Base-by-base conservation (phyloP, 1,140 invertebrate genomes). In the Trichonephila clavipes region DNA sequence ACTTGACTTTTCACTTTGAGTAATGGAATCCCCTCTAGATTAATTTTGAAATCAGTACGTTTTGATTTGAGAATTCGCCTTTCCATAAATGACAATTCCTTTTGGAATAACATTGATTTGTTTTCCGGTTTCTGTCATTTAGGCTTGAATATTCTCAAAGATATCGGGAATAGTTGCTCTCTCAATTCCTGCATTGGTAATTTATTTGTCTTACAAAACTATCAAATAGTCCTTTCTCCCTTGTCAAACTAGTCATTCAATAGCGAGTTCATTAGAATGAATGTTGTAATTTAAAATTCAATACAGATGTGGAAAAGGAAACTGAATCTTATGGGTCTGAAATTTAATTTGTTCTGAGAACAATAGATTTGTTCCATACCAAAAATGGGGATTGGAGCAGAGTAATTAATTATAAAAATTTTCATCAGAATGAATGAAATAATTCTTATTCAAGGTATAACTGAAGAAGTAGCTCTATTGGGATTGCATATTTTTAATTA, bases 1-100 rank as follows among this genome's bases (percentile, higher is more conserved):
- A 24, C 51, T 51, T 83, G 44, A 83, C 44, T 83, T 83, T 59
- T 83, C 82, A 83, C 72, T 77, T 24, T 83, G 82, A 83, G 44
- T 83, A 83, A 83, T 83, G 82, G 82, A 83, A 58, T 83, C 19
- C 16, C 21, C 82, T 24, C n/a, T 18, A 58, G 82, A 83, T 83
- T 83, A 83, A 83, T 83, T 83, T 44, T 12, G 44, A 77, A 77
- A 34, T 77, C 51, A 51, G 51, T 51, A 10, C n/a, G 82, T 83
- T 83, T 59, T 83, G 40, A 83, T 83, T 83, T n/a, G 19, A 59
- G n/a, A 8, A 83, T 58, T 58, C 82, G 5, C 21, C 7, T 59
- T 59, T 6, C 72, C 34, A 51, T 40, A 18, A 34, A 18, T 77
- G 72, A 77, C 72, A 34, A 19, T 77, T 24, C 16, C 34, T 34